Evolutionary conservation across 2,113 vertebrate genomes (phyloP), one percentile per base, ranked within the genome.

Genomic region (Oplegnathus fasciatus): DNA sequence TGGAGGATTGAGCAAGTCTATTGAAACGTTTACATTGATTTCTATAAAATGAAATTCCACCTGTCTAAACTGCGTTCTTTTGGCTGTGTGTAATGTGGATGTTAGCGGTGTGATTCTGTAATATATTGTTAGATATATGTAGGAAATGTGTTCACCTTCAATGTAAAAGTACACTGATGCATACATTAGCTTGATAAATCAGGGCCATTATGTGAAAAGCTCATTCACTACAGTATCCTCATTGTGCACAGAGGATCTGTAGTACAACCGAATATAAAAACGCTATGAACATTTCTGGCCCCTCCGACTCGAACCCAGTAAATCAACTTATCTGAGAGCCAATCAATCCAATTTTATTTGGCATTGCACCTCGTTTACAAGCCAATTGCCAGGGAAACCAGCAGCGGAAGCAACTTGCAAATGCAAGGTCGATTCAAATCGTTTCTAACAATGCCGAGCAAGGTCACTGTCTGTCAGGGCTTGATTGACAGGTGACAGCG

Each of bases 401-500:
- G 87, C 86, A 82, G 75, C 9, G 46, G 80, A 91, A 83, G 87
- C 88, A 92, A 85, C 87, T 89, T 90, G 66, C 91, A 92, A 93
- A 89, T 61, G 79, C 88, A 89, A 91, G 90, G 88, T 94, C 89
- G 81, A 93, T 91, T 90, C 81, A 81, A 83, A 89, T 86, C 9
- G 65, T 90, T 89, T 85, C 84, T 72, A 92, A 91, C 90, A 92
- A 94, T 81, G 85, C 86, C 64, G 72, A 55, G 70, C 92, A 94
- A 95, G 93, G 95, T 94, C 94, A 89, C 78, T n/a, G 86, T 83
- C 89, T 68, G 84, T 94, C 92, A 91, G 78, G 44, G 28, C 40
- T 71, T 93, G 94, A 96, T 90, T 94, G 94, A 91, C 94, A 95
- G 88, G 83, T 94, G 94, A 94, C 93, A 94, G 93, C 58, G 71